Evolutionary conservation across 2,797 vertebrate genomes (phyloP), one percentile per base, ranked within the genome.

Genomic region (Thamnophis elegans): DNA sequence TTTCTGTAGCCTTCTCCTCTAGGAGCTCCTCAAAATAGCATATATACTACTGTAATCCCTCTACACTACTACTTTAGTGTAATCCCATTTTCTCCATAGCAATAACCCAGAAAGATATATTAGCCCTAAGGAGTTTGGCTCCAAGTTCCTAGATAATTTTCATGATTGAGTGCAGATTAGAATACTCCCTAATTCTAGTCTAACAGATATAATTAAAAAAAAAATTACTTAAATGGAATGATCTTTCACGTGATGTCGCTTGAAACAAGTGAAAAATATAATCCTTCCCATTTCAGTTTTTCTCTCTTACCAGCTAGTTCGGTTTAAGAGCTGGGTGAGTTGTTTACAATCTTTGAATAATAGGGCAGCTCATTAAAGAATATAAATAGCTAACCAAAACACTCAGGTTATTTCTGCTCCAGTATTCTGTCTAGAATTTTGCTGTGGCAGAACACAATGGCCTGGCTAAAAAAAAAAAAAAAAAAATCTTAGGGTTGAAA

Each of bases 361-460:
- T 9, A 87, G 16, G 9, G 87, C 5, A 91, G 0, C 0, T 92
- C 14, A 42, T 85, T 51, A 89, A 95, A 95, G 59, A 93, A 11
- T 90, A n/a, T 3, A 20, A 91, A 42, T 8, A n/a, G 62, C 26
- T 62, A 78, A 58, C 58, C 59, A 58, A 59, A 42, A 89, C 11
- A 47, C 42, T 89, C 3, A 28, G 89, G 90, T 53, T 90, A 51
- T 26, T 93, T 10, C 68, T 22, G 55, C 90, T 89, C 22, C 0
- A 10, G 28, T 90, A 85, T 51, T 28, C 42, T 85, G 51, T 53
- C 13, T 60, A 56, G 25, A 92, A 59, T 85, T 91, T 28, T 93
- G 7, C 86, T 5, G 89, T 90, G 58, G 59, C 16, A 89, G 20
- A 65, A 36, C 16, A 62, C 92, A 93, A 93, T 95, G 94, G 94